phyloP scores from a whole-genome alignment of 1,140 invertebrate species.

The Brachionus rubens region DNA sequence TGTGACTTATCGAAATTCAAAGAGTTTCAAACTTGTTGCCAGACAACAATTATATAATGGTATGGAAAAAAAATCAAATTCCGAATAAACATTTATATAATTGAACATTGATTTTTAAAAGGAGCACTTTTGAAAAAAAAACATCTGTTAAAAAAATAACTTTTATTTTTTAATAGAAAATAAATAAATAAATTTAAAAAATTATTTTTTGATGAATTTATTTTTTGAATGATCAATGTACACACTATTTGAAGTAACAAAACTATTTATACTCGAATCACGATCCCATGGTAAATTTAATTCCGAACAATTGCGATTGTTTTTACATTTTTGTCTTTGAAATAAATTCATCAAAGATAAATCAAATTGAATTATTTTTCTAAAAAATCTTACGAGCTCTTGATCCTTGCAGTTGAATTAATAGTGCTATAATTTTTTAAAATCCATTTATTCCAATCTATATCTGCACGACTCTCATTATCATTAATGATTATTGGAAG shows the following conservation, averaged over 20 bases:
- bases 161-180: too few relatives aligned
- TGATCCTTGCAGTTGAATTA: slow-evolving; percentile 9
- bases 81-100: too few relatives aligned
- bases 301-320: not conserved
- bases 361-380: not conserved
- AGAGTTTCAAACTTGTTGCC: too few relatives aligned
- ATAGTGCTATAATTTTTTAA: slow-evolving; percentile 21
- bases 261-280: not conserved
- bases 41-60: too few relatives aligned
- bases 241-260: slow-evolving; percentile 17
- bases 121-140: too few relatives aligned
- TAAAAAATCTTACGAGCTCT: slow-evolving; percentile 31
- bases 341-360: not conserved
- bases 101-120: too few relatives aligned
- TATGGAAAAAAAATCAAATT: too few relatives aligned
- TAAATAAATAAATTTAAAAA: too few relatives aligned
- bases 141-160: too few relatives aligned
- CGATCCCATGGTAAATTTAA: not conserved
- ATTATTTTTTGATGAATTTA: not conserved
- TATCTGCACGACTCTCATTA: not conserved
- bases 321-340: slow-evolving; percentile 30
- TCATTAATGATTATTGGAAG: slow-evolving; percentile 20
- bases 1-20: too few relatives aligned
- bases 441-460: slow-evolving; percentile 35
- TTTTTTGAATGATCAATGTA: slow-evolving; percentile 33